Conservation (phyloP, 2,888 invertebrate genomes). For the Himalopsyche anomala region DNA sequence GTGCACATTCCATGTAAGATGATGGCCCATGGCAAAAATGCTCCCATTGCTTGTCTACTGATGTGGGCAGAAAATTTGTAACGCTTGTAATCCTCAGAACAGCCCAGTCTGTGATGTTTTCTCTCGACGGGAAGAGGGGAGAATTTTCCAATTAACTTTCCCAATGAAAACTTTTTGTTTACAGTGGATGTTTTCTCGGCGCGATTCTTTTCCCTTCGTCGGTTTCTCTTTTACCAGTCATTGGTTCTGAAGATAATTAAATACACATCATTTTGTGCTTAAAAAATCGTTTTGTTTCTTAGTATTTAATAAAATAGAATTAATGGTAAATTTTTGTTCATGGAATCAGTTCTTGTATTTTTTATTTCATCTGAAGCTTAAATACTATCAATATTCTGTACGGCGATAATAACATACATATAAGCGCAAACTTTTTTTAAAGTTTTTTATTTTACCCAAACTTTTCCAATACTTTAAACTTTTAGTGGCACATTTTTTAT, state of each 20-base stretch:
- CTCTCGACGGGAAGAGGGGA: constrained; percentile 34
- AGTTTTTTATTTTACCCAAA: too few relatives aligned
- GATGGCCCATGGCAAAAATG: constrained; percentile 31
- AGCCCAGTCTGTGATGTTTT: constrained; percentile 12
- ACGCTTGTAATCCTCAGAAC: constrained; percentile 28
- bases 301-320: neutral
- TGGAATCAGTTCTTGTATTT: too few relatives aligned
- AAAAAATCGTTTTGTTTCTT: neutral
- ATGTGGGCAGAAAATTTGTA: constrained; percentile 34
- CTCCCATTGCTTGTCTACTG: constrained; percentile 1
- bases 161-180: constrained; percentile 42
- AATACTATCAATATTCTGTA: too few relatives aligned
- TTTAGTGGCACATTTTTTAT: too few relatives aligned
- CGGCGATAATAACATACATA: too few relatives aligned
- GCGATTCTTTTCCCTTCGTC: constrained; percentile 3
- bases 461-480: too few relatives aligned
- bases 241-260: constrained; percentile 40
- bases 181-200: constrained; percentile 33
- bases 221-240: constrained; percentile 33
- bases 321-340: too few relatives aligned
- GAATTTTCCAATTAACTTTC: constrained; percentile 45
- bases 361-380: too few relatives aligned
- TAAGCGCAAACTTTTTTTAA: too few relatives aligned
- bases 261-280: constrained; percentile 35
- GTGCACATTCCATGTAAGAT: constrained; percentile 54